Base-by-base conservation (phyloP, 35 echinoderm and acorn worm genomes). In the Diadema setosum region DNA sequence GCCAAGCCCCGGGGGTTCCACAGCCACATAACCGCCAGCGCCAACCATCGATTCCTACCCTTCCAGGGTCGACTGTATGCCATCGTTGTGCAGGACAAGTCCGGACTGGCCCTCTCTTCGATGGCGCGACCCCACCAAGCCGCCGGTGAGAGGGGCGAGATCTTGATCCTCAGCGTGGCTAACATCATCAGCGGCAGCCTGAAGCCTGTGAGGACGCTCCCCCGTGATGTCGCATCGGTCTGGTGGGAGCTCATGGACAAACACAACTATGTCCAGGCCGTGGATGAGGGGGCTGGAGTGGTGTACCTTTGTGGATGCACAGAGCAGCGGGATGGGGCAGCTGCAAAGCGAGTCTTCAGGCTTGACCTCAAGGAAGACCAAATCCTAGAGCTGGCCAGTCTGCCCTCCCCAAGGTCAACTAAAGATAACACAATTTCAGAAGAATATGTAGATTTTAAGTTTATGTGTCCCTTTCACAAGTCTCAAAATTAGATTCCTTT, bases 191-290 rank as follows among this genome's bases (percentile, higher is more conserved):
- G 44, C 37, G 73, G 27, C 33, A 78, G 44, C 25, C 40, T 78
- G 39, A 78, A 42, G 37, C 27, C 37, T 7, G 2, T 42, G 4
- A 78, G 20, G 73, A 44, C 40, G 29, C 29, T 33, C 9, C 7
- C 7, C 25, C 25, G 18, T 42, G 39, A 78, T 44, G 40, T 25
- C 18, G 73, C 39, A 36, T 78, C 73, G 2, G 36, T 78, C 6
- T 78, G 73, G 73, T 78, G 73, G 73, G 73, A 78, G 34, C 44
- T 78, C 35, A 44, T 44, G 39, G 73, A 78, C 73, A 78, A 78
- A 23, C 40, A 44, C 37, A 78, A 78, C 7, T 78, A 78, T 24
- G 73, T 36, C 9, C 37, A 17, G 39, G 73, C 73, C 40, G 20
- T 44, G 0, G 73, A 78, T 78, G 73, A 44, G 40, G 73, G 23